Percentiles rank a stretch among this genome's conserved stretches.
phyloP scores from a whole-genome alignment of 2,797 vertebrate genomes.

The Chelon labrosus region DNA sequence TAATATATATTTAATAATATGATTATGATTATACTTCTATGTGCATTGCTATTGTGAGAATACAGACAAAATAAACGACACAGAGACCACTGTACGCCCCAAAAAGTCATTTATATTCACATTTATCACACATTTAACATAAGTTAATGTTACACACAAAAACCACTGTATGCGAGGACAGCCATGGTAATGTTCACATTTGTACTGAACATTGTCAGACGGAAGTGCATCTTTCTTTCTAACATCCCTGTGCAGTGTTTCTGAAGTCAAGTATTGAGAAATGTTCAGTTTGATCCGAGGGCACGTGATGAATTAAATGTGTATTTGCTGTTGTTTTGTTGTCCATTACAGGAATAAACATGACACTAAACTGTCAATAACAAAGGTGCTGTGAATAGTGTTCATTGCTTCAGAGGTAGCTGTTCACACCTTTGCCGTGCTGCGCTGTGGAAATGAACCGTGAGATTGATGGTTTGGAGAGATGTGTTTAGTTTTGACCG shows the following conservation, averaged over 20 bases:
- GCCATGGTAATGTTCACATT: neutral
- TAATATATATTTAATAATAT: no score
- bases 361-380: neutral
- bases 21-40: neutral
- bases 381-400: neutral
- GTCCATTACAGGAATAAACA: neutral
- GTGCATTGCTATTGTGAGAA: neutral
- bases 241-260: conserved; percentile 33
- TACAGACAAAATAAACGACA: neutral
- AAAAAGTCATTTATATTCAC: conserved; percentile 2
- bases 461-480: neutral
- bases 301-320: neutral
- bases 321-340: neutral
- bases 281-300: neutral
- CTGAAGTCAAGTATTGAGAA: conserved; percentile 9
- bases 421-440: neutral
- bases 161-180: neutral
- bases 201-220: neutral
- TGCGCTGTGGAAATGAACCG: neutral
- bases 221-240: neutral
- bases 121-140: conserved; percentile 8
- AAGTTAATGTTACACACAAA: neutral
- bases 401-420: conserved; percentile 12
- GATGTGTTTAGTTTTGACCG: neutral
- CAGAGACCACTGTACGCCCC: neutral